These are phyloP conservation scores for Lepidurus packardi DNA, from an alignment of 1,140 invertebrate genomes.

Conservation along the genomic window DNA sequence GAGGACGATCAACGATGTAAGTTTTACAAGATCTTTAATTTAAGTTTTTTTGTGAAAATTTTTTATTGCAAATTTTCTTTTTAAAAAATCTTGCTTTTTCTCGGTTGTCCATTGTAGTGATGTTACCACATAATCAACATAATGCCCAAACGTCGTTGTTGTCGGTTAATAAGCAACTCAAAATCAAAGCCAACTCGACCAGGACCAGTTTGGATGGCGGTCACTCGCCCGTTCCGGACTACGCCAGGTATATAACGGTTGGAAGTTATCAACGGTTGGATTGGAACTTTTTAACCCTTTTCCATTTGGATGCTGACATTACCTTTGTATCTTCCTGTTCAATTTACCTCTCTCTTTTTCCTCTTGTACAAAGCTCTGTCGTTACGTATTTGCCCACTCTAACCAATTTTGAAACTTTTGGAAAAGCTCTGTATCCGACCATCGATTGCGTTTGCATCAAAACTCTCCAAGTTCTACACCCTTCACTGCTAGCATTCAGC, in stretches of 20 bases:
- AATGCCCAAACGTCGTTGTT: slow-evolving; percentile 61
- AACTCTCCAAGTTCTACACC: slow-evolving; percentile 11
- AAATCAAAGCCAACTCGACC: slow-evolving; percentile 28
- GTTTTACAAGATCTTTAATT: slow-evolving; percentile 25
- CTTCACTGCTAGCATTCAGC: background rate
- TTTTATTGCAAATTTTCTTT: background rate
- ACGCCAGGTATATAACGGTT: background rate
- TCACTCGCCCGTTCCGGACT: slow-evolving; percentile 29
- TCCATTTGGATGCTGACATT: slow-evolving; percentile 6
- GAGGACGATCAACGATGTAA: slow-evolving; percentile 41
- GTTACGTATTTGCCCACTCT: background rate
- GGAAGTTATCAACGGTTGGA: background rate
- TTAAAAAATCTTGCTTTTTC: slow-evolving; percentile 27
- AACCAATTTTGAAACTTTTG: background rate
- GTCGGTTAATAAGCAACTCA: slow-evolving; percentile 30
- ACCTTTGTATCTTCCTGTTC: background rate
- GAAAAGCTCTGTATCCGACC: background rate
- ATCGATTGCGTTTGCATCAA: background rate
- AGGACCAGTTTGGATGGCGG: slow-evolving; percentile 25
- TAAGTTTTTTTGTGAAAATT: background rate
- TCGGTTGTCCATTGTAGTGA: slow-evolving; percentile 42
- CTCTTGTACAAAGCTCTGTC: background rate
- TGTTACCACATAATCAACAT: slow-evolving; percentile 53
- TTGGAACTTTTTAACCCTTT: background rate
- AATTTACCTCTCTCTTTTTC: background rate